phyloP scores from a whole-genome alignment of 2,113 vertebrate species.

The Poeciliopsis occidentalis region DNA sequence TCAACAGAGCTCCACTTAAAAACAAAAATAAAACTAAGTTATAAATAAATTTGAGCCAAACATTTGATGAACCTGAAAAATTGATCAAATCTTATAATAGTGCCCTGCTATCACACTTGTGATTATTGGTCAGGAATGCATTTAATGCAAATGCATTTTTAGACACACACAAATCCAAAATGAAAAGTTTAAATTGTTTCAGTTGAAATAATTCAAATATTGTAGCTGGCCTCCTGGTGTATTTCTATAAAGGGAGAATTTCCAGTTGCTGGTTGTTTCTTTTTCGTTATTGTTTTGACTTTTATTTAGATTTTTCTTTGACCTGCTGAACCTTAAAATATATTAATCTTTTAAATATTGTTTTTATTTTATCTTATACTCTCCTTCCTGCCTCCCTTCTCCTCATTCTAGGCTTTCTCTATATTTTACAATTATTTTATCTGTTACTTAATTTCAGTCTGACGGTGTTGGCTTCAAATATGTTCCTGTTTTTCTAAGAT shows the following conservation, averaged over 20 bases:
- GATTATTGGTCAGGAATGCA: no score
- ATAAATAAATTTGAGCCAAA: no score
- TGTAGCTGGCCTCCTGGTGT: no score
- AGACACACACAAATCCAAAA: no score
- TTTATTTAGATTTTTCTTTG: not conserved
- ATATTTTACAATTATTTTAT: not conserved
- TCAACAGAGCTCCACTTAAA: no score
- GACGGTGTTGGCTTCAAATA: constrained; percentile 9
- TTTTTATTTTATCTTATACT: not conserved
- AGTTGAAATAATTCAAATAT: no score
- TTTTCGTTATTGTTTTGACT: not conserved
- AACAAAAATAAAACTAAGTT: no score
- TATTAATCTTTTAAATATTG: not conserved
- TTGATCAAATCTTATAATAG: no score
- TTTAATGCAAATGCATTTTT: no score
- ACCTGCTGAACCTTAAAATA: constrained; percentile 4
- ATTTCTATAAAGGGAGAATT: not conserved
- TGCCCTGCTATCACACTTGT: no score
- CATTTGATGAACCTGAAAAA: no score
- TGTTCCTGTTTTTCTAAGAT: constrained; percentile 16
- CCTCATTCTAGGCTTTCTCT: constrained; percentile 1
- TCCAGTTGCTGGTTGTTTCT: not conserved
- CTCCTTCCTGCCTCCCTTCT: not conserved
- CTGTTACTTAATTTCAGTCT: constrained; percentile 1
- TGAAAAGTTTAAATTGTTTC: no score